phyloP scores from a whole-genome alignment of 2,113 vertebrate species.

The Lucifuga dentata region DNA sequence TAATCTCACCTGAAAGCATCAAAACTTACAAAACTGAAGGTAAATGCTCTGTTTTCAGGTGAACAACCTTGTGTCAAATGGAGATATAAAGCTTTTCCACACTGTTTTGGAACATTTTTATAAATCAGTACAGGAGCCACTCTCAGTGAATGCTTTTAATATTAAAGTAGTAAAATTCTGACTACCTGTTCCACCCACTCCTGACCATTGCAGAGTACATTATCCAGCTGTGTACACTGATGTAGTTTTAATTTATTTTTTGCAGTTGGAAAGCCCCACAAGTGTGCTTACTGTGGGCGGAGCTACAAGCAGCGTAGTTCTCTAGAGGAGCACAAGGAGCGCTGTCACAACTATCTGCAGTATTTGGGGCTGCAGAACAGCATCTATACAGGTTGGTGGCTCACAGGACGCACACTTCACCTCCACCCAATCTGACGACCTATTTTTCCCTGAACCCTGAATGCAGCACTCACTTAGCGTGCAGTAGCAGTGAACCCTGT shows the following conservation, averaged over 20 bases:
- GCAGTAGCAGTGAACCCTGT: constrained; percentile 5
- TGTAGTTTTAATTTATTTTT: neutral
- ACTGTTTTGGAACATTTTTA: no score
- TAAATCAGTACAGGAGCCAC: no score
- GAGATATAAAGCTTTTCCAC: no score
- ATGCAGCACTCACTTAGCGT: constrained; percentile 18
- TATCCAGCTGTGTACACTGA: constrained; percentile 1
- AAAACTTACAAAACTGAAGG: no score
- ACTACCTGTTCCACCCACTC: no score
- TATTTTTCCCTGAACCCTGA: constrained; percentile 20
- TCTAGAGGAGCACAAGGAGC: constrained; percentile 98
- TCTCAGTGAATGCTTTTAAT: no score
- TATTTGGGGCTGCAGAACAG: constrained; percentile 94
- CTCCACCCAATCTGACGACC: constrained; percentile 37
- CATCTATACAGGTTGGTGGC: constrained; percentile 91
- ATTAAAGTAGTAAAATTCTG: no score
- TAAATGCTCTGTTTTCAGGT: no score
- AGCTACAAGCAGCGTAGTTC: constrained; percentile 99
- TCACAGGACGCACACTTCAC: neutral
- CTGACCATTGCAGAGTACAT: neutral
- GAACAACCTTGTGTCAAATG: no score
- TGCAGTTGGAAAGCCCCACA: constrained; percentile 98
- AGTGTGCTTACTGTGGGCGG: constrained; percentile 97
- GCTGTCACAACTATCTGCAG: constrained; percentile 98
- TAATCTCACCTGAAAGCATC: no score